Evolutionary conservation across 1,140 invertebrate genomes (phyloP).

Genomic region (Drosophila kikkawai): DNA sequence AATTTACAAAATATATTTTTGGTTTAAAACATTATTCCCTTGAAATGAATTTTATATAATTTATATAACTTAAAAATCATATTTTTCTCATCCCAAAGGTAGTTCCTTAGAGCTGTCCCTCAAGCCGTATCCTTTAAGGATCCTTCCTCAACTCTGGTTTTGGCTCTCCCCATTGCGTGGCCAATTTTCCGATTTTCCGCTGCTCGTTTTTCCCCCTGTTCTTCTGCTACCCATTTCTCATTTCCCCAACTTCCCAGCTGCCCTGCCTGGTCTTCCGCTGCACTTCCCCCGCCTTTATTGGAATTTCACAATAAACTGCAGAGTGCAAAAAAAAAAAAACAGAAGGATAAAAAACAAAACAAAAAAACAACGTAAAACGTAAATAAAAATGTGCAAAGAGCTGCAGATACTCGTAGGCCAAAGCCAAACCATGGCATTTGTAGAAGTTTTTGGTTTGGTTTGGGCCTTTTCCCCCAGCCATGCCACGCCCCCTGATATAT

Average conservation of each 20-base stretch:
- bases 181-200: constrained; percentile 67
- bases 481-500: not conserved
- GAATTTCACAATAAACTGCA: constrained; percentile 78
- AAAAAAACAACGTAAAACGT: not conserved
- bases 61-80: not conserved
- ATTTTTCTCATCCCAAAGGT: not conserved
- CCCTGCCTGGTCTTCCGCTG: not conserved
- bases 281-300: constrained; percentile 64
- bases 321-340: constrained; percentile 5
- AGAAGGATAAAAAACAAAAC: not conserved
- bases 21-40: not conserved
- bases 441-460: constrained; percentile 65
- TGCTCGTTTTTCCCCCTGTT: constrained; percentile 25
- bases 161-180: constrained; percentile 45
- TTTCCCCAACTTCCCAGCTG: constrained; percentile 14
- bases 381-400: constrained; percentile 13
- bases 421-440: constrained; percentile 74
- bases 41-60: not conserved
- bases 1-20: not conserved
- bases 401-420: constrained; percentile 57
- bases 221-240: constrained; percentile 12
- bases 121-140: constrained; percentile 3
- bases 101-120: not conserved
- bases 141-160: not conserved
- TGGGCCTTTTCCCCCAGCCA: not conserved